Base-by-base conservation (phyloP, 2,113 vertebrate species). In the Alethe castanea region DNA sequence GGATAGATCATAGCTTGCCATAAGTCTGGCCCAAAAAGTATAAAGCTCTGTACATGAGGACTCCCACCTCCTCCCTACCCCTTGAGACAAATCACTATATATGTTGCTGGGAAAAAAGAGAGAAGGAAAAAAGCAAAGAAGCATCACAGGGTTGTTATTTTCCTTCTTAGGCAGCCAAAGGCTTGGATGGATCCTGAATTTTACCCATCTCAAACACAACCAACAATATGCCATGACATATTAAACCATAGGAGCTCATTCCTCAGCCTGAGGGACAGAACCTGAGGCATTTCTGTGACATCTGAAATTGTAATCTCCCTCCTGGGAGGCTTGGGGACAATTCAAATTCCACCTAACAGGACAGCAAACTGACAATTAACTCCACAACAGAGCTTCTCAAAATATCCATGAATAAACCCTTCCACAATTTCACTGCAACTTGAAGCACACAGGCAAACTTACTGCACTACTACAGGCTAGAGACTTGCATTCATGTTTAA, bases 21-120 rank as follows among this genome's bases (percentile, higher is more conserved):
- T 45, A 65, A 36, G 8, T 45, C 36, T 48, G 17, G 26, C 23
- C 45, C 16, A 40, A 70, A 69, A 40, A 36, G 8, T 17, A 47
- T 20, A 59, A 54, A 73, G 7, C 8, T 38, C 16, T 10, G 6
- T 23, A 26, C 26, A 31, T 0, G 0, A 40, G 7, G 29, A 54
- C 8, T 62, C 17, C 16, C 23, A 47, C 19, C 16, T 86, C 36
- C 11, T 48, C 24, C 23, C 11, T 20, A 36, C 19, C 29, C 26
- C 36, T 83, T 44, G 11, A 73, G 52, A 66, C 2, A 35, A 54
- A 54, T 35, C 13, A 38, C 20, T 47, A 9, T 9, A 4, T 19
- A 14, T 12, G 7, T 38, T 54, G 24, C 40, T 81, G 23, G 14
- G 5, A 54, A 42, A 19, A n/a, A 15, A 12, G 35, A 16, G 10